These are phyloP conservation scores for Gila orcuttii DNA, from an alignment of 2,113 vertebrate genomes.

Conservation along the genomic window DNA sequence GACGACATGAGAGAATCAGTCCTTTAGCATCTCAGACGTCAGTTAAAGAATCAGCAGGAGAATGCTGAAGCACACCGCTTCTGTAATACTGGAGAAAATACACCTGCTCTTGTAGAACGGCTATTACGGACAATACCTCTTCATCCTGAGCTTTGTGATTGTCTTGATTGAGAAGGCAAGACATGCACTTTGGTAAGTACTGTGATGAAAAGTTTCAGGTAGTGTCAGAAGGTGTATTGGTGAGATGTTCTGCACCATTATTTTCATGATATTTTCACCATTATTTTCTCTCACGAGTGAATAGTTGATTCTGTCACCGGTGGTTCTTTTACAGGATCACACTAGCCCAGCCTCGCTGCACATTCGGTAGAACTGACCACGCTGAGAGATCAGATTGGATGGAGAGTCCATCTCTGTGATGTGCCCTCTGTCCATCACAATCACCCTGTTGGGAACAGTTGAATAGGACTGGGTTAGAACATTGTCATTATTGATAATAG, in stretches of 20 bases:
- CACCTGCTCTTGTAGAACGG: background rate
- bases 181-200: background rate
- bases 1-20: background rate
- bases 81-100: background rate
- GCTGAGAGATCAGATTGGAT: constrained; percentile 73
- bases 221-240: background rate
- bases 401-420: constrained; percentile 83
- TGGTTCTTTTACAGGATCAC: constrained; percentile 32
- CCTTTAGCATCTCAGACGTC: background rate
- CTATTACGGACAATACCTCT: background rate
- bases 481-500: background rate
- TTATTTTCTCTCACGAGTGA: background rate
- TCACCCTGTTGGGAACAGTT: constrained; percentile 73
- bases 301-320: background rate
- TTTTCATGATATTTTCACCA: background rate
- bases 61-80: background rate
- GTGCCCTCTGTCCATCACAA: constrained; percentile 83
- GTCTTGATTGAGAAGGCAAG: background rate
- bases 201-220: background rate
- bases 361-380: constrained; percentile 83
- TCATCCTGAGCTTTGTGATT: constrained; percentile 14
- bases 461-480: background rate
- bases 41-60: background rate
- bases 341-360: constrained; percentile 81
- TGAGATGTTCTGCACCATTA: background rate